These are phyloP conservation scores for Autographa pulchrina DNA, from an alignment of 2,888 invertebrate genomes.

Conservation along the genomic window DNA sequence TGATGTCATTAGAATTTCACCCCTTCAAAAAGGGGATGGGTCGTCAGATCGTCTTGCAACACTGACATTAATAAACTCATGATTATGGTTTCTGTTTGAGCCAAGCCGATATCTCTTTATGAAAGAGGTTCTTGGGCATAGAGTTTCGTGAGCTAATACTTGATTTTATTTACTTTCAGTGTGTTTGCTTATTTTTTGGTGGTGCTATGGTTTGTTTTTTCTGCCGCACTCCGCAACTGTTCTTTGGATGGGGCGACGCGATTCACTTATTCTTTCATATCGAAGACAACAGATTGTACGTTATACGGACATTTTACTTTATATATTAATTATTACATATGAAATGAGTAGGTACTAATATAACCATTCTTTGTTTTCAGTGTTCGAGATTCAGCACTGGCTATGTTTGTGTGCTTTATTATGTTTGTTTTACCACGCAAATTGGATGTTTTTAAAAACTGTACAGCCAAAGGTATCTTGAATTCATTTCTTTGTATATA, in stretches of 20 bases:
- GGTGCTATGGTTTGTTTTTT: constrained; percentile 78
- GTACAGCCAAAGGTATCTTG: constrained; percentile 71
- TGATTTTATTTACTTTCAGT: constrained; percentile 71
- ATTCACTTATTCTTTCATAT: constrained; percentile 51
- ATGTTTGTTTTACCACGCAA: constrained; percentile 75
- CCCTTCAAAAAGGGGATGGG: no score
- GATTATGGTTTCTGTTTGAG: no score
- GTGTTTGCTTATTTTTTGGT: constrained; percentile 75
- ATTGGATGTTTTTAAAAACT: constrained; percentile 67
- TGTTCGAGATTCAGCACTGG: constrained; percentile 74
- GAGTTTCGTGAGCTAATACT: background rate
- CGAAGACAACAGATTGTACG: constrained; percentile 68
- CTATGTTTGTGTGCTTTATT: constrained; percentile 65
- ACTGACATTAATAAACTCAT: no score
- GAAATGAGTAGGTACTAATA: no score
- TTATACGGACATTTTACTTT: constrained; percentile 10
- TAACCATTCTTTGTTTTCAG: constrained; percentile 63
- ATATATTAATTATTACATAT: no score
- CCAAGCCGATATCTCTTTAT: no score
- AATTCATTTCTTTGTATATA: no score
- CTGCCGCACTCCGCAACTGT: constrained; percentile 80
- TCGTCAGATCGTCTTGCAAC: no score
- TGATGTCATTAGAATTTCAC: no score
- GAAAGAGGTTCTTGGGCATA: no score
- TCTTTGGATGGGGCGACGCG: constrained; percentile 78